These are phyloP conservation scores for Holothuria leucospilota DNA, from an alignment of 53 echinoderm and acorn worm species.

Conservation along the genomic window DNA sequence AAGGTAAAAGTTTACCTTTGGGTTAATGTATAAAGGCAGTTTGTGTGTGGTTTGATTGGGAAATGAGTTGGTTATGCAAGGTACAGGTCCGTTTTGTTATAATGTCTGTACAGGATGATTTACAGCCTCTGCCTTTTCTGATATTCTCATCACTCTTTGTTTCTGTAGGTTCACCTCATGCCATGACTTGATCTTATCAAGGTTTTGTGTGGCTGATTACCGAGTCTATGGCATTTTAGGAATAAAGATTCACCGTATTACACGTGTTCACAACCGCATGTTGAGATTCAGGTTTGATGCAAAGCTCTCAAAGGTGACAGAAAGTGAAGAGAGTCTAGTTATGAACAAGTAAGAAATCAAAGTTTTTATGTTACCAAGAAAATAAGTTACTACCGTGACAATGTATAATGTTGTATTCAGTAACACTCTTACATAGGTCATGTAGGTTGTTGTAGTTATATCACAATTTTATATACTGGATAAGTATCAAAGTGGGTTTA, in stretches of 20 bases:
- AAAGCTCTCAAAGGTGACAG: conserved; percentile 69
- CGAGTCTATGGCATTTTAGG: conserved; percentile 84
- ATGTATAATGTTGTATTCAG: too few relatives aligned
- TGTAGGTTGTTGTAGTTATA: too few relatives aligned
- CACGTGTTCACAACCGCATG: conserved; percentile 95
- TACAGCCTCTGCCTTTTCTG: too few relatives aligned
- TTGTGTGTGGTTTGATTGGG: too few relatives aligned
- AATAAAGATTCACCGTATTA: conserved; percentile 94
- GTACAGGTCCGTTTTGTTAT: too few relatives aligned
- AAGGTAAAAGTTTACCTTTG: too few relatives aligned
- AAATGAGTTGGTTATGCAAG: too few relatives aligned
- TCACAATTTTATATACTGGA: too few relatives aligned
- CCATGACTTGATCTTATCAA: conserved; percentile 94
- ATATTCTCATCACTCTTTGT: neutral
- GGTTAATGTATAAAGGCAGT: too few relatives aligned
- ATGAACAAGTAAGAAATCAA: conserved; percentile 72
- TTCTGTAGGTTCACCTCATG: conserved; percentile 89
- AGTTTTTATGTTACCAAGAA: neutral
- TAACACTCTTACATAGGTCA: too few relatives aligned
- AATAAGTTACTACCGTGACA: neutral
- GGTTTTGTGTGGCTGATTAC: conserved; percentile 98
- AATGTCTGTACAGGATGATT: too few relatives aligned
- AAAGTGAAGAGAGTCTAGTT: conserved; percentile 76
- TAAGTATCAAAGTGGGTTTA: too few relatives aligned
- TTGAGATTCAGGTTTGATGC: conserved; percentile 91